Percentiles rank a stretch among this genome's conserved stretches.
These are phyloP conservation scores for Drosophila lini DNA, from an alignment of 1,140 invertebrate genomes.

Conservation along the genomic window DNA sequence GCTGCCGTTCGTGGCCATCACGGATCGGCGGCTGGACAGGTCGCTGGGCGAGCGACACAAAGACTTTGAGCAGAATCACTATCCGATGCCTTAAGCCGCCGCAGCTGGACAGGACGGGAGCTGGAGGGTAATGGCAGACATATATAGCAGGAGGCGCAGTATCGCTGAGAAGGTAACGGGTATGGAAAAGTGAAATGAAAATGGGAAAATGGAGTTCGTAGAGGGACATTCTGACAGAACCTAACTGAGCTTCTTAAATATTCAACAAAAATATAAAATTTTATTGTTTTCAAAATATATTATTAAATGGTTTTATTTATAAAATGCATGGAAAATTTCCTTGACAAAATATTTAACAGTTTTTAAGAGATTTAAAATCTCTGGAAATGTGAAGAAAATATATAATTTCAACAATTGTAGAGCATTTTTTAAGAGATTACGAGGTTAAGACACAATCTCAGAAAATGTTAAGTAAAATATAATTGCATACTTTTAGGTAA, in stretches of 20 bases:
- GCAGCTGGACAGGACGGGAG: constrained; percentile 6
- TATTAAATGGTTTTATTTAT: neutral
- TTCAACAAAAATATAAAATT: neutral
- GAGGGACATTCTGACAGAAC: neutral
- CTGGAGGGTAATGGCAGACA: neutral
- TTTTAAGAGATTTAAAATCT: neutral
- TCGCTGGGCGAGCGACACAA: constrained; percentile 64
- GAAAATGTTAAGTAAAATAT: neutral
- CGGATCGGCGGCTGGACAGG: constrained; percentile 75
- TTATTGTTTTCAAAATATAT: neutral
- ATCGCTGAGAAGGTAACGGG: neutral
- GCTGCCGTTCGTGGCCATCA: constrained; percentile 80
- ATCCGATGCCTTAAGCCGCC: constrained; percentile 78
- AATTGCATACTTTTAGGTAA: neutral
- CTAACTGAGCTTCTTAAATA: neutral
- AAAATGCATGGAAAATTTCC: neutral
- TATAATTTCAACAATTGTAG: neutral
- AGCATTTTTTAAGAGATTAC: neutral
- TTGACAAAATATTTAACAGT: neutral
- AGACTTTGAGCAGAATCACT: constrained; percentile 83
- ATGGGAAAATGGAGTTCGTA: neutral
- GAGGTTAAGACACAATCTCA: too few relatives aligned
- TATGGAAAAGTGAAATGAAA: neutral
- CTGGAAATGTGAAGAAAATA: too few relatives aligned
- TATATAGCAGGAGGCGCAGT: neutral